Conservation (phyloP, 2,113 vertebrate species). For the Cyprinodon variegatus region DNA sequence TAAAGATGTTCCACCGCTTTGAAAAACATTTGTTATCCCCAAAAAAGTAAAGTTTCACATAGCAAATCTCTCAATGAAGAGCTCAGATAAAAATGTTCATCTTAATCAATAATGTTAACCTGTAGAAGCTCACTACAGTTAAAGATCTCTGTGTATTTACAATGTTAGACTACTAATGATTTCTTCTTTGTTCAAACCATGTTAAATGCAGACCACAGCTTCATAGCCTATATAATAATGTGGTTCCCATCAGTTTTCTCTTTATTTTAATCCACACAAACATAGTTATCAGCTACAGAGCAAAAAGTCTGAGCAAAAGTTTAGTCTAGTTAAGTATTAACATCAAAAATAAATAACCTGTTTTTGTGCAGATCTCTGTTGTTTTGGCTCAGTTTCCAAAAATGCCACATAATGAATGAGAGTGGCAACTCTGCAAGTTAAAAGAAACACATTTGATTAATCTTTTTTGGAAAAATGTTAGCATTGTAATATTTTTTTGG, state of each 20-base stretch:
- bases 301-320: not conserved
- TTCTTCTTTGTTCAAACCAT: no score
- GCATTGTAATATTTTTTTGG: not conserved
- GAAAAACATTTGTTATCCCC: not conserved
- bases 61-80: not conserved
- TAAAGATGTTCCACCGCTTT: not conserved
- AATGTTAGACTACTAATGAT: no score
- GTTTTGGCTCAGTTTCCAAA: constrained; percentile 47
- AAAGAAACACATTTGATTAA: no score
- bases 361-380: not conserved
- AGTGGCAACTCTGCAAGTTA: constrained; percentile 20
- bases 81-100: not conserved
- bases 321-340: not conserved
- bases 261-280: no score
- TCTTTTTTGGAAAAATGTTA: no score
- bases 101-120: no score
- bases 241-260: no score
- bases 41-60: no score
- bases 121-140: no score
- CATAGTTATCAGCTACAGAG: not conserved
- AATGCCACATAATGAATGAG: constrained; percentile 70
- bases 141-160: no score
- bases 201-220: no score
- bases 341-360: not conserved
- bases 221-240: no score